phyloP scores from a whole-genome alignment of 2,888 invertebrate genomes.

The Ischnus inquisitorius region DNA sequence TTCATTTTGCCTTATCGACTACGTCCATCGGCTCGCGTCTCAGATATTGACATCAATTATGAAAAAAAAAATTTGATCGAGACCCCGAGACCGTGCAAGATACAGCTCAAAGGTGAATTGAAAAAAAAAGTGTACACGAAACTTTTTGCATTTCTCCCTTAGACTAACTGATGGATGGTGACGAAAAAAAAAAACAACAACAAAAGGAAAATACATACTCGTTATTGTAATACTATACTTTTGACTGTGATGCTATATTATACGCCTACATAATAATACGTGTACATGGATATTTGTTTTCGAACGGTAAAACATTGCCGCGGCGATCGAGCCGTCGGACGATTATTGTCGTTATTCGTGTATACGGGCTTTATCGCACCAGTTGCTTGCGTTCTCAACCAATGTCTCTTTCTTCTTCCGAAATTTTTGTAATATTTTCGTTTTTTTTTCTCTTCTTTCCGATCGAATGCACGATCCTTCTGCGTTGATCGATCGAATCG shows the following conservation, averaged over 20 bases:
- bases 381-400: conserved; percentile 33
- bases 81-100: neutral
- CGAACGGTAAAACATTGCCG: conserved; percentile 35
- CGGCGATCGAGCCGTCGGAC: conserved; percentile 25
- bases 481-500: conserved; percentile 8
- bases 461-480: conserved; percentile 8
- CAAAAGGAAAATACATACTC: conserved; percentile 71
- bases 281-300: conserved; percentile 71
- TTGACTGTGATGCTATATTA: conserved; percentile 82
- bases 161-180: conserved; percentile 34
- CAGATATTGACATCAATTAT: neutral
- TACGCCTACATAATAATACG: conserved; percentile 69
- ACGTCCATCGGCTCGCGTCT: conserved; percentile 9
- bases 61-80: conserved; percentile 24
- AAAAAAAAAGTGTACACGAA: conserved; percentile 7
- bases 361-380: conserved; percentile 51
- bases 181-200: conserved; percentile 11
- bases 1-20: conserved; percentile 15
- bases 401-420: conserved; percentile 23
- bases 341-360: conserved; percentile 48
- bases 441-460: conserved; percentile 14
- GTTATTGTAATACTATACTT: conserved; percentile 78
- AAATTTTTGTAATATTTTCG: conserved; percentile 5
- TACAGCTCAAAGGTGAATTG: conserved; percentile 23
- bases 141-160: conserved; percentile 51